A percentile compares a stretch with the other conserved stretches of the same genome.
phyloP scores from a whole-genome alignment of 1,140 invertebrate species.

The Drosophila sucinea region DNA sequence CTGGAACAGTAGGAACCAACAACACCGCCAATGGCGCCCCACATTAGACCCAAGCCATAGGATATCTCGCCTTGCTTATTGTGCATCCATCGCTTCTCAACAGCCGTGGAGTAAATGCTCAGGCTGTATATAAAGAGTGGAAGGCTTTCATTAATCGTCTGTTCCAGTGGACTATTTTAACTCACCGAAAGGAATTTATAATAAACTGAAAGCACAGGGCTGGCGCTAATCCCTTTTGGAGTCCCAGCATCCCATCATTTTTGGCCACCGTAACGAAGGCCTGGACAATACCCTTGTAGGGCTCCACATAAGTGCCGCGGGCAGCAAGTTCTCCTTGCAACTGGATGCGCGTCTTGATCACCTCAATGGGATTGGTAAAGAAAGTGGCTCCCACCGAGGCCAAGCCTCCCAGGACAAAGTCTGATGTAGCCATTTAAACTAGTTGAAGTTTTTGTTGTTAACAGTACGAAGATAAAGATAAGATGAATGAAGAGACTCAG shows the following conservation, averaged over 20 bases:
- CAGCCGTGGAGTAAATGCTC: slow-evolving; percentile 89
- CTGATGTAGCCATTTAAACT: slow-evolving; percentile 62
- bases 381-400: slow-evolving; percentile 85
- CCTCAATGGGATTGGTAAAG: slow-evolving; percentile 90
- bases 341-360: slow-evolving; percentile 94
- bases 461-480: background rate
- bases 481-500: background rate
- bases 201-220: slow-evolving; percentile 88
- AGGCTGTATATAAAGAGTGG: slow-evolving; percentile 84
- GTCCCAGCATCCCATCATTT: slow-evolving; percentile 86
- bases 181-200: slow-evolving; percentile 87
- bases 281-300: slow-evolving; percentile 89
- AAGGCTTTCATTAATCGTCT: background rate
- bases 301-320: slow-evolving; percentile 85
- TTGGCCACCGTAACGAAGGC: slow-evolving; percentile 86
- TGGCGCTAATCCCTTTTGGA: slow-evolving; percentile 95
- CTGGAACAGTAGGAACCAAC: slow-evolving; percentile 84
- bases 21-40: slow-evolving; percentile 89
- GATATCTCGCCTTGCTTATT: slow-evolving; percentile 88
- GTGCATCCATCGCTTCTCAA: slow-evolving; percentile 88
- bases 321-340: slow-evolving; percentile 93
- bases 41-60: slow-evolving; percentile 87
- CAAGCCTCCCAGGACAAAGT: slow-evolving; percentile 84
- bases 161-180: background rate
- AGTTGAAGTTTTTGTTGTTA: background rate